phyloP scores from a whole-genome alignment of 2,888 invertebrate species.

The Epirrhoe tristata region DNA sequence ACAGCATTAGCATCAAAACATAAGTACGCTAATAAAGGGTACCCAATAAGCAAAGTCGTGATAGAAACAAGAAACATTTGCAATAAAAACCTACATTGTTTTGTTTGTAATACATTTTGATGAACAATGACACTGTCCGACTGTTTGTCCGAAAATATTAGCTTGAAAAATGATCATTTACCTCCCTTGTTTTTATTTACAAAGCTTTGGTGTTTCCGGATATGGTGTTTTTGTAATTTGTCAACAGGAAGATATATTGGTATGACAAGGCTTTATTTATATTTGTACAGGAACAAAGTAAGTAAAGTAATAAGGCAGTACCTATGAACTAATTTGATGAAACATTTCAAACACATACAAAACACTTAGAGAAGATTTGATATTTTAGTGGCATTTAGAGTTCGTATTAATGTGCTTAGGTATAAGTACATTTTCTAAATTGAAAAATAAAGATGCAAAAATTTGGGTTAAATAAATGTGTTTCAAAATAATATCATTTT shows the following conservation, averaged over 20 bases:
- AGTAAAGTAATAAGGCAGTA: too few relatives aligned
- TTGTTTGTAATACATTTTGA: conserved; percentile 46
- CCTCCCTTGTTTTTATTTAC: conserved; percentile 36
- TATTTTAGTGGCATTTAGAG: too few relatives aligned
- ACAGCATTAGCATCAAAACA: too few relatives aligned
- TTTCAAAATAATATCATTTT: too few relatives aligned
- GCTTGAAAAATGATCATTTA: conserved; percentile 44
- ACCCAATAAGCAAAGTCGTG: not conserved
- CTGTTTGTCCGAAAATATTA: conserved; percentile 44
- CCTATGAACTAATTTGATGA: too few relatives aligned
- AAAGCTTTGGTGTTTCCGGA: conserved; percentile 25
- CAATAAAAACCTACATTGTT: conserved; percentile 7
- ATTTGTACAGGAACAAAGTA: not conserved
- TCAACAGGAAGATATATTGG: conserved; percentile 21
- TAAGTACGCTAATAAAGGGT: not conserved
- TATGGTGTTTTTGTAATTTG: conserved; percentile 31
- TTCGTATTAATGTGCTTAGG: too few relatives aligned
- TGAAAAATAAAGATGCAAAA: too few relatives aligned
- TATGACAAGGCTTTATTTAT: conserved; percentile 5
- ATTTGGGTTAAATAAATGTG: too few relatives aligned
- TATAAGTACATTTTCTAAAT: too few relatives aligned
- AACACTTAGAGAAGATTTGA: too few relatives aligned
- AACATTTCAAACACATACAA: too few relatives aligned
- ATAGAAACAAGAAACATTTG: not conserved
- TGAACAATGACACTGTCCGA: conserved; percentile 43